Evolutionary conservation across 2,888 invertebrate genomes (phyloP).

Genomic region (Drosophila bunnanda): DNA sequence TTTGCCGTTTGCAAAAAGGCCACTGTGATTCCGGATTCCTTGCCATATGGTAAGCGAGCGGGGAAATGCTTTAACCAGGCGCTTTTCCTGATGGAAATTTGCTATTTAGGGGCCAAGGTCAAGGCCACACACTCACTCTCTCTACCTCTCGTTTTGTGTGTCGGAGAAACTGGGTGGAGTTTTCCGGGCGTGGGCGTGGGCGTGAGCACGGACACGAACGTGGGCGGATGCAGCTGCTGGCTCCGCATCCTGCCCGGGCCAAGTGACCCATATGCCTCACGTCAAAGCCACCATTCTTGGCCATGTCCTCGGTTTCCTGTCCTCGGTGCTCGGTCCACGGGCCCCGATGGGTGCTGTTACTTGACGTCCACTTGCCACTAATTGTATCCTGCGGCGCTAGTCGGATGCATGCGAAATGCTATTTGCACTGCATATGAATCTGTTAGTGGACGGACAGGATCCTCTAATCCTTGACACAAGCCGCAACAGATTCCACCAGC

Average conservation of each 20-base stretch:
- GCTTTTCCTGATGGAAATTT: slow-evolving; percentile 29
- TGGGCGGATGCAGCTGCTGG: slow-evolving; percentile 44
- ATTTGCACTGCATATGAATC: slow-evolving; percentile 22
- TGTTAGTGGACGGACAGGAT: not conserved
- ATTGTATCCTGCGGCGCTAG: slow-evolving; percentile 54
- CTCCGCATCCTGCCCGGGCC: slow-evolving; percentile 32
- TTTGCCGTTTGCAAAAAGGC: slow-evolving; percentile 11
- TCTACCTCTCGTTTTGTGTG: not conserved
- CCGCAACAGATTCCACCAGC: slow-evolving; percentile 29
- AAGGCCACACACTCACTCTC: slow-evolving; percentile 18
- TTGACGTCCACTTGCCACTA: slow-evolving; percentile 57
- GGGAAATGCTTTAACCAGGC: slow-evolving; percentile 39
- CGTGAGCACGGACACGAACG: slow-evolving; percentile 48
- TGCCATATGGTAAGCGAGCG: slow-evolving; percentile 38
- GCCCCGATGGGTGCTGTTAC: slow-evolving; percentile 9
- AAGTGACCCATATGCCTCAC: slow-evolving; percentile 48
- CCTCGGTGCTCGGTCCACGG: not conserved
- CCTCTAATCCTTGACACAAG: slow-evolving; percentile 15
- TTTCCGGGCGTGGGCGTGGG: slow-evolving; percentile 16
- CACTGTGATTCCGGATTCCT: slow-evolving; percentile 18
- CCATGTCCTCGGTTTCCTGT: slow-evolving; percentile 23
- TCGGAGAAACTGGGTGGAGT: slow-evolving; percentile 6
- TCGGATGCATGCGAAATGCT: slow-evolving; percentile 32
- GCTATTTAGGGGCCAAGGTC: slow-evolving; percentile 62
- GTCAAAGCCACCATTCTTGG: slow-evolving; percentile 29